Conservation (phyloP, 1,140 invertebrate genomes). For the Elymnias hypermnestra region DNA sequence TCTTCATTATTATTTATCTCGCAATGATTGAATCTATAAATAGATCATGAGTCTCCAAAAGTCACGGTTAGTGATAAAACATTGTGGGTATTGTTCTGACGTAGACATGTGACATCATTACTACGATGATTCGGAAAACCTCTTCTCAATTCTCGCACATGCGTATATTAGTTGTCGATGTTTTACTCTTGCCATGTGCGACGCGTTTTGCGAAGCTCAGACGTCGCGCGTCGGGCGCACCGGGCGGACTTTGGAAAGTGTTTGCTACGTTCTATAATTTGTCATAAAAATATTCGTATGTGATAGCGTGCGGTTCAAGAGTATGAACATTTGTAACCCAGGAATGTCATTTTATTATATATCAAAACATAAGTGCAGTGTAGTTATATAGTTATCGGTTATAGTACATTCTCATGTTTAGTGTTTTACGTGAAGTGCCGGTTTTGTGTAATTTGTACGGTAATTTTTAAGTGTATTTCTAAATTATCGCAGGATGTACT, state of each 20-base stretch:
- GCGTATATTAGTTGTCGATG: constrained; percentile 48
- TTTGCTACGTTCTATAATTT: constrained; percentile 6
- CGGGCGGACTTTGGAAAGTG: constrained; percentile 38
- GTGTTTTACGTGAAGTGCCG: neutral
- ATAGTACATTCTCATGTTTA: no score
- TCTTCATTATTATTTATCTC: no score
- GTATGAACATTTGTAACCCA: neutral
- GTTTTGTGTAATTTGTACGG: no score
- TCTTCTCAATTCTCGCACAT: constrained; percentile 53
- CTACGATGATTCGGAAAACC: constrained; percentile 41
- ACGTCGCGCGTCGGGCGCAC: constrained; percentile 46
- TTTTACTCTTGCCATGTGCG: constrained; percentile 22
- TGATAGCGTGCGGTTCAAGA: constrained; percentile 1
- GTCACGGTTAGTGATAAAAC: constrained; percentile 11
- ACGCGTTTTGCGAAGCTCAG: constrained; percentile 30
- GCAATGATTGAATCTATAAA: constrained; percentile 2
- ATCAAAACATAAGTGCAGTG: no score
- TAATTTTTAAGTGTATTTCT: constrained; percentile 8
- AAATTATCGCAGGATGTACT: constrained; percentile 32
- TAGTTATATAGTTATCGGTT: no score
- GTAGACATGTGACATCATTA: constrained; percentile 36
- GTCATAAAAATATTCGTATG: constrained; percentile 3
- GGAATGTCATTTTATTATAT: no score
- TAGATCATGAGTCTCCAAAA: neutral
- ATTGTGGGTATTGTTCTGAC: constrained; percentile 15